A percentile compares a stretch with the other conserved stretches of the same genome.
These are phyloP conservation scores for Amblyopsis hoosieri DNA, from an alignment of 2,797 vertebrate species.

Conservation along the genomic window DNA sequence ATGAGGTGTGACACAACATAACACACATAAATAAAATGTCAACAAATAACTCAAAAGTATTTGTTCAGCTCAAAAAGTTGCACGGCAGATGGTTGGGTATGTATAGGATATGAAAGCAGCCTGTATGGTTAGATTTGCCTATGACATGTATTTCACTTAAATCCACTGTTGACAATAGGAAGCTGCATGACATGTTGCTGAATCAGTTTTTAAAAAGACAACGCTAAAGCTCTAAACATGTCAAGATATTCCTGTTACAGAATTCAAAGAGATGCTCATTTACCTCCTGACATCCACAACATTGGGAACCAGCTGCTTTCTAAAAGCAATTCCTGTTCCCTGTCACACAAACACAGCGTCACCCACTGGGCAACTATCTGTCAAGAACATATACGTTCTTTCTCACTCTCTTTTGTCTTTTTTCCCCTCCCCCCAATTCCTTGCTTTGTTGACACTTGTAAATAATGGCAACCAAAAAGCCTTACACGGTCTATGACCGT, in stretches of 20 bases:
- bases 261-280: conserved; percentile 18
- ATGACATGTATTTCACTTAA: conserved; percentile 21
- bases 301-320: conserved; percentile 52
- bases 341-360: conserved; percentile 37
- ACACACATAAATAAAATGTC: too few relatives aligned
- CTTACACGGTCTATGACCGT: conserved; percentile 8
- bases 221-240: conserved; percentile 43
- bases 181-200: conserved; percentile 47
- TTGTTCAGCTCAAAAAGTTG: conserved; percentile 16
- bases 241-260: conserved; percentile 48
- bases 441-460: conserved; percentile 32
- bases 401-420: conserved; percentile 34
- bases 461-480: conserved; percentile 31
- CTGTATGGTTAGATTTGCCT: conserved; percentile 36
- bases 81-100: conserved; percentile 40
- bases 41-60: conserved; percentile 4
- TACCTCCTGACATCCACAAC: conserved; percentile 29
- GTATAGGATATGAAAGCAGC: conserved; percentile 35
- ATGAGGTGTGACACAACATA: too few relatives aligned
- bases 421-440: conserved; percentile 23
- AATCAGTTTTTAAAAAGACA: conserved; percentile 30
- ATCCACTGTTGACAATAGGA: conserved; percentile 36
- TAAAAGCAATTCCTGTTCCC: conserved; percentile 57
- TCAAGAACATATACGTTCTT: conserved; percentile 56
- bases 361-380: conserved; percentile 51